A percentile compares a stretch with the other conserved stretches of the same genome.
phyloP scores from a whole-genome alignment of 2,888 invertebrate genomes.

The Laothoe populi region DNA sequence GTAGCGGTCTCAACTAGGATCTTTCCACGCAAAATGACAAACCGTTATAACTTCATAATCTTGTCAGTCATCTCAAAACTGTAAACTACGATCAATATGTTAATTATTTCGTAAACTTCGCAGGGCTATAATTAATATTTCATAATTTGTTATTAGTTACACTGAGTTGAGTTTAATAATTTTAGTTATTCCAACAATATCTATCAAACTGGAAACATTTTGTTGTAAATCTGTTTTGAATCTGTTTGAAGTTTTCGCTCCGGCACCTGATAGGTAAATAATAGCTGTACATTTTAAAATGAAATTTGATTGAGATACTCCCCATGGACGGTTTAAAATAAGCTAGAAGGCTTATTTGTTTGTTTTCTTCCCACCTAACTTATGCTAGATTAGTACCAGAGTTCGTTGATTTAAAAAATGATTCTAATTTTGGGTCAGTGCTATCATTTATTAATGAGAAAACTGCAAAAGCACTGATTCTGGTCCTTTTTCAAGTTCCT shows the following conservation, averaged over 20 bases:
- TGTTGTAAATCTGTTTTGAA: conserved; percentile 19
- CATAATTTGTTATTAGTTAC: conserved; percentile 6
- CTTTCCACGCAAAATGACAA: neutral
- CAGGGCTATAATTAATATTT: conserved; percentile 4
- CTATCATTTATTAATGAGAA: no score
- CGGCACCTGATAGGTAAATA: conserved; percentile 8
- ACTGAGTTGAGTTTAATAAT: conserved; percentile 14
- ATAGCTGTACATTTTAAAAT: neutral
- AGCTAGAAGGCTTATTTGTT: no score
- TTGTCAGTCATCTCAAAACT: neutral
- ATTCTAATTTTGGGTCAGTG: no score
- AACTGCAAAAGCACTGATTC: no score
- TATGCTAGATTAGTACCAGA: no score
- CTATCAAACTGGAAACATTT: conserved; percentile 5
- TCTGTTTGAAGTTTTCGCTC: neutral
- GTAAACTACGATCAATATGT: neutral
- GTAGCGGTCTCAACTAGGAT: neutral
- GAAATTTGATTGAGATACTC: neutral
- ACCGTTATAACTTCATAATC: neutral
- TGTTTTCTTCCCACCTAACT: no score
- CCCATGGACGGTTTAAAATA: no score
- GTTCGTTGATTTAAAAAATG: no score
- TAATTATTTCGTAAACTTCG: conserved; percentile 12
- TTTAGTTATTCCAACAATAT: conserved; percentile 12
- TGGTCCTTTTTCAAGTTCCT: no score